A percentile compares a stretch with the other conserved stretches of the same genome.
Conservation (phyloP, 2,888 invertebrate species). For the Girardia tigrina region DNA sequence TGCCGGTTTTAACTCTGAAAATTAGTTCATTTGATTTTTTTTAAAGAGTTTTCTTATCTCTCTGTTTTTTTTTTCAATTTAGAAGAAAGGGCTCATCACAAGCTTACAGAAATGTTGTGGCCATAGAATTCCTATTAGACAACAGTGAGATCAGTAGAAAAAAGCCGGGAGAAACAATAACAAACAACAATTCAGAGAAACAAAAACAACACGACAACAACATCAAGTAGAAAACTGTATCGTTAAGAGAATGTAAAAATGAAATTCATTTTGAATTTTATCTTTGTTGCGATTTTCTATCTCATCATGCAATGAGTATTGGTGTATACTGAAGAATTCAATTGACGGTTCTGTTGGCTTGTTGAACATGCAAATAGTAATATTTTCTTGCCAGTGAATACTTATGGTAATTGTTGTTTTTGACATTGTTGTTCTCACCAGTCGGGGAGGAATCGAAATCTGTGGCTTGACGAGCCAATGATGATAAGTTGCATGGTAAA, state of each 20-base stretch:
- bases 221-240: neutral
- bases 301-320: neutral
- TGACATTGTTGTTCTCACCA: slow-evolving; percentile 6
- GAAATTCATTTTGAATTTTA: neutral
- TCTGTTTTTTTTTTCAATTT: too few species aligned
- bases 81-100: neutral
- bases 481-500: neutral
- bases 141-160: neutral
- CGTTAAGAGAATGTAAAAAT: neutral
- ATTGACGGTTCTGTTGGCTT: neutral
- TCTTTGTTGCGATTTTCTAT: neutral
- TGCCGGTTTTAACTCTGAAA: slow-evolving; percentile 19
- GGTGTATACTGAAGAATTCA: neutral
- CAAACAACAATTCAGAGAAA: neutral
- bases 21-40: neutral
- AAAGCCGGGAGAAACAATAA: neutral
- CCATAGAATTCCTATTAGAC: neutral
- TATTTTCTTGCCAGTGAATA: slow-evolving; percentile 11
- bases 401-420: slow-evolving; percentile 9
- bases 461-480: neutral
- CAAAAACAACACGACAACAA: neutral
- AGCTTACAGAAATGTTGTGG: neutral
- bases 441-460: neutral
- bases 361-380: neutral
- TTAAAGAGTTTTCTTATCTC: neutral